These are phyloP conservation scores for Anthopleura xanthogrammica DNA, from an alignment of 92 coral and sea anemone species.

Conservation along the genomic window DNA sequence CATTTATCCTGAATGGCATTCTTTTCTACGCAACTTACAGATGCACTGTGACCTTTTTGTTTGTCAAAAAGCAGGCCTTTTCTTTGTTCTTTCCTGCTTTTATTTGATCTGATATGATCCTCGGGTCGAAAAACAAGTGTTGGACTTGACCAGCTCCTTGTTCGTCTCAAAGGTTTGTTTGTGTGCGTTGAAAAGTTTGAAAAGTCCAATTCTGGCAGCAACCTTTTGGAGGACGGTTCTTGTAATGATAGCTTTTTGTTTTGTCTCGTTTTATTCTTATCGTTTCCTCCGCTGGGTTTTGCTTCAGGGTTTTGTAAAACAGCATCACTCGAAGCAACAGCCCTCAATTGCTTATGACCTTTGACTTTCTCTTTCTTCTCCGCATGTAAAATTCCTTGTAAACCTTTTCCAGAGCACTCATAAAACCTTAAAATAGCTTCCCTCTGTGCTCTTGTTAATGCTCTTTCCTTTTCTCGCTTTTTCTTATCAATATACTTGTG, in stretches of 20 bases:
- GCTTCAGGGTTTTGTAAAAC: conserved; percentile 17
- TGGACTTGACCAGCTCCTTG: conserved; percentile 39
- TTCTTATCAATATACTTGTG: conserved; percentile 33
- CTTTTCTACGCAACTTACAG: not conserved
- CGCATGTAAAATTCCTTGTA: conserved; percentile 10
- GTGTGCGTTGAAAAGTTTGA: conserved; percentile 2
- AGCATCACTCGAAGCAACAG: conserved; percentile 21
- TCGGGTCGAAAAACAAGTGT: not conserved
- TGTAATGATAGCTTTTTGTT: conserved; percentile 18
- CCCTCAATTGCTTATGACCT: conserved; percentile 11
- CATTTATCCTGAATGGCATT: conserved; percentile 6
- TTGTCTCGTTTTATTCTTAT: conserved; percentile 6
- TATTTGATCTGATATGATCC: not conserved
- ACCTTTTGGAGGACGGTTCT: conserved; percentile 16
- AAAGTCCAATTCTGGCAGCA: conserved; percentile 28
- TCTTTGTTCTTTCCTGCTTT: conserved; percentile 4
- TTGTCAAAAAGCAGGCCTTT: conserved; percentile 6
- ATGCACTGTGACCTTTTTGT: not conserved
- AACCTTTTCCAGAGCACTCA: conserved; percentile 30
- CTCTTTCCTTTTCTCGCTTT: conserved; percentile 31
- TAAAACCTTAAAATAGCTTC: conserved; percentile 31
- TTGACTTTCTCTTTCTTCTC: conserved; percentile 19
- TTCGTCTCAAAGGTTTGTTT: conserved; percentile 11
- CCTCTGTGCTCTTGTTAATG: conserved; percentile 35
- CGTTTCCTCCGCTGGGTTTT: not conserved